phyloP scores from a whole-genome alignment of 2,797 vertebrate genomes.

The Botia kubotai region DNA sequence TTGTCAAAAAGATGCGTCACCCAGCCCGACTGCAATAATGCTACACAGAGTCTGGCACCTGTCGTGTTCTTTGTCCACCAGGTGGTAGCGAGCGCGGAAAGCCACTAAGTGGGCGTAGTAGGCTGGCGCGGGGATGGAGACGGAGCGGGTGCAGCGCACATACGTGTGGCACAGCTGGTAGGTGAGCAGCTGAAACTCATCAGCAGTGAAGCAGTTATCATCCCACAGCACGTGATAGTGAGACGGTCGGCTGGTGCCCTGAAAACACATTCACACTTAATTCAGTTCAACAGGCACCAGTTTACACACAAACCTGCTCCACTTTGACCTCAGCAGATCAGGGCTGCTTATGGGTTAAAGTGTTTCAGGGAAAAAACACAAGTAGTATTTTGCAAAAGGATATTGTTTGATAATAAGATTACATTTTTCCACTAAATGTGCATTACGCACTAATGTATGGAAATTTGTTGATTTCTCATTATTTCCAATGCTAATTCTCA shows the following conservation, averaged over 20 bases:
- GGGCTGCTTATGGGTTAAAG: neutral
- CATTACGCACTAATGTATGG: neutral
- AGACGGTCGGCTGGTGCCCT: slow-evolving; percentile 98
- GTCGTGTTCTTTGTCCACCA: slow-evolving; percentile 99
- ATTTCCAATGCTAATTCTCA: neutral
- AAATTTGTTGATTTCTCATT: neutral
- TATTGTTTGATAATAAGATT: too few relatives aligned
- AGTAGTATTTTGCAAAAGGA: too few relatives aligned
- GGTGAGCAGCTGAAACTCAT: slow-evolving; percentile 98
- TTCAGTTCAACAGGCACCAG: neutral
- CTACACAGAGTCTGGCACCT: slow-evolving; percentile 76
- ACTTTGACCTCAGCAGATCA: too few relatives aligned
- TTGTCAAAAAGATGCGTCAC: too few relatives aligned
- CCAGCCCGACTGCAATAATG: too few relatives aligned
- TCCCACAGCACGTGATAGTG: slow-evolving; percentile 99
- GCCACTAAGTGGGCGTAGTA: slow-evolving; percentile 98
- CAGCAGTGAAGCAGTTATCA: slow-evolving; percentile 98
- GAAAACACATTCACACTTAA: neutral
- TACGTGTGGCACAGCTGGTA: slow-evolving; percentile 99
- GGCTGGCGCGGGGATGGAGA: slow-evolving; percentile 97
- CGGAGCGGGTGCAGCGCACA: slow-evolving; percentile 96
- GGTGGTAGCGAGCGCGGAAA: slow-evolving; percentile 96
- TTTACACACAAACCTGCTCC: neutral
- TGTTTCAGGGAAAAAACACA: neutral
- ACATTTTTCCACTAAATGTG: neutral